phyloP scores from a whole-genome alignment of 2,797 vertebrate genomes.

The Crenuchus spilurus region DNA sequence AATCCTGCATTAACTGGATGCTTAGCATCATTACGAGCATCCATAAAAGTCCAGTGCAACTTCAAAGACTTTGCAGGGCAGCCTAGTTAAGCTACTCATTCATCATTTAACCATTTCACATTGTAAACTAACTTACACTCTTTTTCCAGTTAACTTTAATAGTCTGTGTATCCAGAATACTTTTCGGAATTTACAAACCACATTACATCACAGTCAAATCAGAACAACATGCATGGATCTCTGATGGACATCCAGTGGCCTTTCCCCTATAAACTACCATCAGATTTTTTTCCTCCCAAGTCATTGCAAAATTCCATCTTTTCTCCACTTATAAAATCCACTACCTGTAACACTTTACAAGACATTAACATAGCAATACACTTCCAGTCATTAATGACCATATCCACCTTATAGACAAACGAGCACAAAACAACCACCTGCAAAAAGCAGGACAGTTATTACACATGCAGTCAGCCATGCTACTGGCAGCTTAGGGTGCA shows the following conservation, averaged over 20 bases:
- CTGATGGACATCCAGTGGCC: constrained; percentile 6
- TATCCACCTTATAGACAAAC: constrained; percentile 4
- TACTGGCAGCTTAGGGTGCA: constrained; percentile 10
- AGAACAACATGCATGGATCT: constrained; percentile 21
- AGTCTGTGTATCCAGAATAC: neutral
- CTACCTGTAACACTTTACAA: constrained; percentile 19
- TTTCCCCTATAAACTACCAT: constrained; percentile 18
- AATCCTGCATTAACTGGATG: neutral
- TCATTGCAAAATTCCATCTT: constrained; percentile 16
- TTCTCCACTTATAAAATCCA: neutral
- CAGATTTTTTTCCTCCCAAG: constrained; percentile 9
- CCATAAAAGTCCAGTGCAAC: constrained; percentile 8
- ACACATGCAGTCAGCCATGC: constrained; percentile 1
- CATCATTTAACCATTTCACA: neutral
- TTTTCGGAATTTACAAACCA: neutral
- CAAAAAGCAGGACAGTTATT: neutral
- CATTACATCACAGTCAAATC: constrained; percentile 4
- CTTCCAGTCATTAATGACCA: constrained; percentile 1
- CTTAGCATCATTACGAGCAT: neutral
- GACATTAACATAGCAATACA: neutral
- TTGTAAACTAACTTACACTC: neutral
- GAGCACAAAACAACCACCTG: neutral
- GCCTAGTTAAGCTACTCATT: neutral
- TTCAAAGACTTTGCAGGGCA: constrained; percentile 1
- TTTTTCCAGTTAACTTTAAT: neutral